Base-by-base conservation (phyloP, 2,797 vertebrate species). In the Ptychadena robeensis region DNA sequence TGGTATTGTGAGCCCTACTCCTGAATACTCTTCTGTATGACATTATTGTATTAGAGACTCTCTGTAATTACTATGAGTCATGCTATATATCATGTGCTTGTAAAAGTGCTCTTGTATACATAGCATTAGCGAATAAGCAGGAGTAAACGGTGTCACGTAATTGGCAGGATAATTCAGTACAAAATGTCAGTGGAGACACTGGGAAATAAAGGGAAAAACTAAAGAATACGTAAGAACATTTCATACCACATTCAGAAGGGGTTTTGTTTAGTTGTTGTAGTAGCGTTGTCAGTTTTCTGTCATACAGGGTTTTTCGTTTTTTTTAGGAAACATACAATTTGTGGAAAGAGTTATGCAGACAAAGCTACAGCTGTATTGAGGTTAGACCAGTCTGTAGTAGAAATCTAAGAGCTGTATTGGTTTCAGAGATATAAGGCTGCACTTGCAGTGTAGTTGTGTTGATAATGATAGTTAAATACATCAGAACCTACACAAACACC, bases 51-150 rank as follows among this genome's bases (percentile, higher is more conserved):
- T 53, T 53, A 53, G 59, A 61, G 59, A 28, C 31, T 74, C 59
- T 76, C 61, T 53, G 31, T 70, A 25, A 63, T 63, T 27, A 34
- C 34, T 75, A 82, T 70, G 81, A 76, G 80, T 82, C 80, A 82
- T 53, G 7, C 65, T 68, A 61, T 59, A 82, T 14, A 66, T 53
- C 28, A 38, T 61, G 48, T 35, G 44, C 72, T 31, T 61, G 65
- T 61, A 35, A 40, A 32, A 82, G 28, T 82, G 72, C 48, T 82
- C 48, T 61, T 75, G 63, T 59, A 75, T n/a, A n/a, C 67, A 18
- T 31, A 66, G 37, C 25, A 72, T 70, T 40, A 31, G 44, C n/a
- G 59, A 35, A 53, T 40, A 57, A 40, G 71, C 34, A 68, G 44
- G 25, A 67, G 48, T 25, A 66, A 75, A 72, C 64, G 38, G 34